These are phyloP conservation scores for Rana temporaria DNA, from an alignment of 2,113 vertebrate genomes.

Conservation along the genomic window DNA sequence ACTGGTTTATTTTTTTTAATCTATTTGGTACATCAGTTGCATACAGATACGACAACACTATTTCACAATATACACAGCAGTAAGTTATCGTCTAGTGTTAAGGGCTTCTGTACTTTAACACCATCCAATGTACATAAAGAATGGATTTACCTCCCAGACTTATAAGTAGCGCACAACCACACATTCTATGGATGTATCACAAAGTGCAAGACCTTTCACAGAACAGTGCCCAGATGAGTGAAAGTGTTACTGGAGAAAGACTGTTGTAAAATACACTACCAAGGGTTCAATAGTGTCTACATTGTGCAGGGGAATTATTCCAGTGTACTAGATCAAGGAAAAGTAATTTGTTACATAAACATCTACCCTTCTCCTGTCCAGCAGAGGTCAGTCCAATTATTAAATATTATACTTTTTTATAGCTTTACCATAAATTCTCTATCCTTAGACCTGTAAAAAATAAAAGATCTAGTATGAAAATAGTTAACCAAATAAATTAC, in stretches of 20 bases:
- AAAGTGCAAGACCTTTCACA: constrained; percentile 43
- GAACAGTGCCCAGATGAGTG: constrained; percentile 23
- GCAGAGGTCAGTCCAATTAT: not conserved
- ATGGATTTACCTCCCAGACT: not conserved
- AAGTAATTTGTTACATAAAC: not conserved
- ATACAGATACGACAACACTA: constrained; percentile 60
- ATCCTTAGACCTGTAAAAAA: constrained; percentile 14
- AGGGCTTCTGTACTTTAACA: not conserved
- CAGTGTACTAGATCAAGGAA: not conserved
- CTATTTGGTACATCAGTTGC: constrained; percentile 71
- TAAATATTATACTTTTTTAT: too few species aligned
- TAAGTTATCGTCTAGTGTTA: not conserved
- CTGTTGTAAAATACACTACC: not conserved
- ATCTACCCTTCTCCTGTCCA: constrained; percentile 5
- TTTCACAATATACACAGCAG: constrained; percentile 55
- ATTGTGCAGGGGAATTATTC: constrained; percentile 2
- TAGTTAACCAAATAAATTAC: constrained; percentile 6
- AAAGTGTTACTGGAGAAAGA: not conserved
- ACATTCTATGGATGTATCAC: constrained; percentile 27
- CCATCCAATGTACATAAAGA: not conserved
- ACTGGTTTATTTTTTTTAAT: constrained; percentile 68
- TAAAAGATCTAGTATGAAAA: constrained; percentile 45
- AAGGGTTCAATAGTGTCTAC: not conserved
- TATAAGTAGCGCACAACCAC: constrained; percentile 2
- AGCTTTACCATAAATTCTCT: not conserved